Evolutionary conservation across 1,140 invertebrate genomes (phyloP).

Genomic region (Chlorops oryzae): DNA sequence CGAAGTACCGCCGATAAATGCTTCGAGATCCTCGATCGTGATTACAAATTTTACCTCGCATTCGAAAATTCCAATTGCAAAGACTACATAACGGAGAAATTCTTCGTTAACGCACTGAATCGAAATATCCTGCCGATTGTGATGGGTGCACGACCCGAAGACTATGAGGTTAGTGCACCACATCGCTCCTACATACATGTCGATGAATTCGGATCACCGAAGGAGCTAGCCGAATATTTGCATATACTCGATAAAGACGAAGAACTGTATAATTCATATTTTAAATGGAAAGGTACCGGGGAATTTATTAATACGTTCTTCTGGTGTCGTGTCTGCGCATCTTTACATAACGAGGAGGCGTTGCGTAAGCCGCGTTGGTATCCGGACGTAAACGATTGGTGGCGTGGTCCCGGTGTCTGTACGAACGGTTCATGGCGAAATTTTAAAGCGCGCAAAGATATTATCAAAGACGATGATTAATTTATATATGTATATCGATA

Average conservation of each 20-base stretch:
- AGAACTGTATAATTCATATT: slow-evolving; percentile 86
- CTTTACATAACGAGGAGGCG: slow-evolving; percentile 70
- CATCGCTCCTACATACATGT: slow-evolving; percentile 87
- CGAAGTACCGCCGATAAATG: slow-evolving; percentile 73
- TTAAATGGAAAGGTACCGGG: slow-evolving; percentile 87
- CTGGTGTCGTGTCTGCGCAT: slow-evolving; percentile 89
- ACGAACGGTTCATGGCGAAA: slow-evolving; percentile 63
- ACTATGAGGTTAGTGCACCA: slow-evolving; percentile 82
- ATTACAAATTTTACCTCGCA: slow-evolving; percentile 96
- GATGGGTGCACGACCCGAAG: slow-evolving; percentile 87
- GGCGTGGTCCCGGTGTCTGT: slow-evolving; percentile 69
- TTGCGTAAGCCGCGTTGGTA: slow-evolving; percentile 59
- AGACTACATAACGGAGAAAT: slow-evolving; percentile 97
- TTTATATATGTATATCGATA: too few relatives aligned
- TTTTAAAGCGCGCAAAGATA: slow-evolving; percentile 48
- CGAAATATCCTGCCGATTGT: slow-evolving; percentile 87
- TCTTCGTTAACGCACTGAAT: slow-evolving; percentile 89
- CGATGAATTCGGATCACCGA: slow-evolving; percentile 83
- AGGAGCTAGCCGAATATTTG: slow-evolving; percentile 80
- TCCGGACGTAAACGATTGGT: slow-evolving; percentile 79
- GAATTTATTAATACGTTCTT: slow-evolving; percentile 93
- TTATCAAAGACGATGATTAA: slow-evolving; percentile 46
- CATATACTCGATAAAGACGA: slow-evolving; percentile 77
- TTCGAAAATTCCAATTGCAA: slow-evolving; percentile 96
- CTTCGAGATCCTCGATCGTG: slow-evolving; percentile 83